Base-by-base conservation (phyloP, 2,888 invertebrate species). In the Netelia melanura region DNA sequence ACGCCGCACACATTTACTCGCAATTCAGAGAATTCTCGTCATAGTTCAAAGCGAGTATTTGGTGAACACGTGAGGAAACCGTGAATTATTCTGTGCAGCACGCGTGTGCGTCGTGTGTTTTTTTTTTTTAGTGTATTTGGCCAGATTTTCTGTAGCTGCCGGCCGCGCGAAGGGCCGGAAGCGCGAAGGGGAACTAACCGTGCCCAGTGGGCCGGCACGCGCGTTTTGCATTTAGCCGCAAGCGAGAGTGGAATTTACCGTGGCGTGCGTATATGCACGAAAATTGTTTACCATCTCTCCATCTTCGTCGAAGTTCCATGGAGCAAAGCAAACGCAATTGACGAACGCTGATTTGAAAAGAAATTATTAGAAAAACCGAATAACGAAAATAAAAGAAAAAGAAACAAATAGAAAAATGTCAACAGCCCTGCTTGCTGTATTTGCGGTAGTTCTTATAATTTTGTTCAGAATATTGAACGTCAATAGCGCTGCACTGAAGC, bases 381-480 rank as follows among this genome's bases (percentile, higher is more conserved):
- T 6, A 58, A 8, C 23, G 58, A n/a, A 6, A 25, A 54, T 8
- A n/a, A 64, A 54, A 56, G 43, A 11, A 44, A 23, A 23, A 44
- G 10, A 17, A 17, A 44, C 8, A 67, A 67, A 8, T 3, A 48
- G n/a, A 81, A 90, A 90, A 72, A 97, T 97, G 97, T 97, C 97
- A 90, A 97, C 97, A 87, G 97, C 97, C 86, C 95, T 97, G 89
- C 94, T 98, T 90, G 97, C 97, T 86, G 96, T 97, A 83, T 94
- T 97, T 89, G 98, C 97, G 87, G 97, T 98, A 85, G 96, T 98
- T 90, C 94, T 98, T 86, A 97, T 97, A 94, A 95, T 97, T 91
- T 95, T 98, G 88, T 97, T 98, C 93, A 95, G 97, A 93, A 96
- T 98, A 93, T 94, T 98, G 89, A 98, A 98, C 94, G 97, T 98